Evolutionary conservation across 2,888 invertebrate species (phyloP), one percentile per base, ranked within the genome.

Genomic region (Hyppa rectilinea): DNA sequence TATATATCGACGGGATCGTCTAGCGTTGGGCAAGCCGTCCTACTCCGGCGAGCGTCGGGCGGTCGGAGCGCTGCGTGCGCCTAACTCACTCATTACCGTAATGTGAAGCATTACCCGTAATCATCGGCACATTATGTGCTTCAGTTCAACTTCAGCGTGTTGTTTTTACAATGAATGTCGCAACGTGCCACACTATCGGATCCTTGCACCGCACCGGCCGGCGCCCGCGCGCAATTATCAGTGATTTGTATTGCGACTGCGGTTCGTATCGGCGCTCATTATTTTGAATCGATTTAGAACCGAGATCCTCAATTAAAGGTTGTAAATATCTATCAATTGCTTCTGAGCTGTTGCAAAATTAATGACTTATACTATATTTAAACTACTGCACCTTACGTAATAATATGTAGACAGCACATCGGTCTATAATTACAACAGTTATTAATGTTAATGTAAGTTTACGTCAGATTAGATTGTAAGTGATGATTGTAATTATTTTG

Each of bases 241-340:
- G 17, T 26, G 20, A 45, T 43, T 38, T 5, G n/a, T 62, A 26
- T 40, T 49, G 68, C 53, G 63, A 62, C 36, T 23, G 31, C 36
- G 23, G 31, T 29, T 38, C 36, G 23, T 40, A 36, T 40, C 40
- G 45, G 2, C 5, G 36, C 45, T 43, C 63, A 75, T 79, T 69
- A 75, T 56, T 47, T 40, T 40, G 29, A 64, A 78, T 80, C 36
- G 38, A 63, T 78, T 69, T 63, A 74, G 34, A 74, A 34, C 59
- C 69, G 9, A 55, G 50, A 52, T 55, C 69, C 36, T 45, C 58
- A 69, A 74, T 79, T 61, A 79, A 23, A 55, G 49, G 45, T 23
- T 68, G 43, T 79, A 29, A 79, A 79, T 79, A 63, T 38, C 29
- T 53, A 31, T 45, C 23, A 38, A 78, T 72, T 45, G 36, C 49